Conservation (phyloP, 2,797 vertebrate species). For the Eptatretus atami region DNA sequence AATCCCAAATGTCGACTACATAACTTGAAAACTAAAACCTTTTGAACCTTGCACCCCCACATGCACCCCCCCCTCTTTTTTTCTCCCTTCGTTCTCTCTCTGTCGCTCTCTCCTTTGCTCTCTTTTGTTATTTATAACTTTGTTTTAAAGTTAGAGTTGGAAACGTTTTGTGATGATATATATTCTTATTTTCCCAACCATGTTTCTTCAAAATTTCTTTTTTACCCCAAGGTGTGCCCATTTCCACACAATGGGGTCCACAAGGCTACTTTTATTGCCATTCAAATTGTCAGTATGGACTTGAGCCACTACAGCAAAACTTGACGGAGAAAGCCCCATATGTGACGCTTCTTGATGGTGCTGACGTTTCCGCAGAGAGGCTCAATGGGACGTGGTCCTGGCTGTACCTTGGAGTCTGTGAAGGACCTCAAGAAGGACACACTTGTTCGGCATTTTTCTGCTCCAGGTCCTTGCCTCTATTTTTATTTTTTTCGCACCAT, state of each 20-base stretch:
- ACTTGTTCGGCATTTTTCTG: slow-evolving; percentile 39
- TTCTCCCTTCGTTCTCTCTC: too few relatives aligned
- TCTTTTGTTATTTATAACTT: too few relatives aligned
- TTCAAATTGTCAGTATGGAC: slow-evolving; percentile 83
- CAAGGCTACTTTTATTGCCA: slow-evolving; percentile 98
- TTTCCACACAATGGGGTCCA: slow-evolving; percentile 93
- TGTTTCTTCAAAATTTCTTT: neutral
- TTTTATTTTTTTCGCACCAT: neutral
- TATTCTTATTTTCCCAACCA: too few relatives aligned
- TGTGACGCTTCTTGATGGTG: slow-evolving; percentile 48
- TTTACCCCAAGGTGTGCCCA: slow-evolving; percentile 36
- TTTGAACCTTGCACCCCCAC: too few relatives aligned
- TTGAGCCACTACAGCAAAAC: slow-evolving; percentile 99
- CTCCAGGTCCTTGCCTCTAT: slow-evolving; percentile 33
- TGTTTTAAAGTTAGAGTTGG: too few relatives aligned
- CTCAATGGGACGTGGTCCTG: slow-evolving; percentile 39
- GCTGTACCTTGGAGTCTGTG: slow-evolving; percentile 29
- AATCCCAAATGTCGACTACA: too few relatives aligned
- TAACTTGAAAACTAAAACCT: too few relatives aligned
- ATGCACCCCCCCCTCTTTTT: too few relatives aligned
- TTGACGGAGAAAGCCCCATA: slow-evolving; percentile 62
- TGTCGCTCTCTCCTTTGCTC: too few relatives aligned
- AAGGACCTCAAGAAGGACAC: slow-evolving; percentile 29
- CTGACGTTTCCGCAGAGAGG: slow-evolving; percentile 25
- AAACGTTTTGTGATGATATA: too few relatives aligned